These are phyloP conservation scores for Orycteropus afer DNA, from an alignment of 2,113 vertebrate species.

Conservation along the genomic window DNA sequence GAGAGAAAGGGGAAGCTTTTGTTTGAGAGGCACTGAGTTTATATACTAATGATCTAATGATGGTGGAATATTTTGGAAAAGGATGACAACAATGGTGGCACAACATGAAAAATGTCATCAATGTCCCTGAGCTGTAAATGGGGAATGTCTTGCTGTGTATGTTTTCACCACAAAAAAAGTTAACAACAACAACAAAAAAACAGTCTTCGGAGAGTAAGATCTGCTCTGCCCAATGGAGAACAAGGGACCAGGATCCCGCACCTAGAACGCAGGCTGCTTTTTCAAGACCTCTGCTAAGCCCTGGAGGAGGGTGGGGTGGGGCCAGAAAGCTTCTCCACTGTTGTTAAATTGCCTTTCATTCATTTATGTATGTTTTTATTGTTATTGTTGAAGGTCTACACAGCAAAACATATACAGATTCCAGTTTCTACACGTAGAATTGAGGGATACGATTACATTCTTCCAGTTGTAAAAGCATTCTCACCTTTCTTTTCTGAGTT, in stretches of 20 bases:
- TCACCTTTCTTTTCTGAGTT: background rate
- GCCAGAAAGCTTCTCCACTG: background rate
- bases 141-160: too few species aligned
- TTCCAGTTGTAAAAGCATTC: background rate
- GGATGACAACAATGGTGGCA: too few species aligned
- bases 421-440: background rate
- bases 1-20: too few species aligned
- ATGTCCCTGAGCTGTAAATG: too few species aligned
- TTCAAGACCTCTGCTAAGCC: background rate
- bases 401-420: background rate
- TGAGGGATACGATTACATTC: background rate
- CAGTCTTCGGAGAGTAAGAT: background rate
- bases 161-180: too few species aligned
- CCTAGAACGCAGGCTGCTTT: background rate
- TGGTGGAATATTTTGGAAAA: too few species aligned
- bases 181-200: background rate
- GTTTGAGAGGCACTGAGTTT: too few species aligned
- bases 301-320: background rate
- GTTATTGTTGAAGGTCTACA: background rate
- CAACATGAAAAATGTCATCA: too few species aligned
- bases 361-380: too few species aligned
- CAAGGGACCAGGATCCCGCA: background rate
- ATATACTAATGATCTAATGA: too few species aligned
- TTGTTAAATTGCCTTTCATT: background rate
- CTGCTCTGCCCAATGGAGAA: background rate